phyloP scores from a whole-genome alignment of 2,113 vertebrate species.

The Crypturellus undulatus region DNA sequence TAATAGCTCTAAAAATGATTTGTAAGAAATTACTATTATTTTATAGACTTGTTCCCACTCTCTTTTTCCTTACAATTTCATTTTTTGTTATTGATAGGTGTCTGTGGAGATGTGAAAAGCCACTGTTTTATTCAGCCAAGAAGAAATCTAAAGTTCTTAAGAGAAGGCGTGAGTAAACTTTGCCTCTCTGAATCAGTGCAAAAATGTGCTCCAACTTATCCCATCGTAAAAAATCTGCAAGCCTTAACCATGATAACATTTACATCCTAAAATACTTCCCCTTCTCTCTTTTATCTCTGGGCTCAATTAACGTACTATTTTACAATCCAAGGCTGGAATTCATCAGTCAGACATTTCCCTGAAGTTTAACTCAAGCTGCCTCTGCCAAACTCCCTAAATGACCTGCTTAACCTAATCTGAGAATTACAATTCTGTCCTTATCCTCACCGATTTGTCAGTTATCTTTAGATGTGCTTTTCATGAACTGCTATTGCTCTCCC shows the following conservation, averaged over 20 bases:
- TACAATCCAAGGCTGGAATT: background rate
- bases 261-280: conserved; percentile 18
- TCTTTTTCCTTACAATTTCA: background rate
- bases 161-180: conserved; percentile 77
- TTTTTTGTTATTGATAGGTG: conserved; percentile 57
- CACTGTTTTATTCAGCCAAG: conserved; percentile 65
- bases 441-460: background rate
- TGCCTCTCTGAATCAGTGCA: background rate
- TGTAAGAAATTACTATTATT: background rate
- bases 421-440: background rate
- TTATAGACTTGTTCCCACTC: background rate
- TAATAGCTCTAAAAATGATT: background rate
- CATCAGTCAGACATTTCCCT: background rate
- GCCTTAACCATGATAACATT: background rate
- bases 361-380: background rate
- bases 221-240: background rate
- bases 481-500: background rate
- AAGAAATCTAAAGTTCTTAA: conserved; percentile 67
- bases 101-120: conserved; percentile 79
- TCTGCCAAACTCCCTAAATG: background rate
- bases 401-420: background rate
- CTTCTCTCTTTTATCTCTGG: conserved; percentile 22
- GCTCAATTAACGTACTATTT: background rate
- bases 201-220: conserved; percentile 11
- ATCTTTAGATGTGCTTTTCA: background rate